These are phyloP conservation scores for Pseudoips prasinana DNA, from an alignment of 2,888 invertebrate genomes.

Conservation along the genomic window DNA sequence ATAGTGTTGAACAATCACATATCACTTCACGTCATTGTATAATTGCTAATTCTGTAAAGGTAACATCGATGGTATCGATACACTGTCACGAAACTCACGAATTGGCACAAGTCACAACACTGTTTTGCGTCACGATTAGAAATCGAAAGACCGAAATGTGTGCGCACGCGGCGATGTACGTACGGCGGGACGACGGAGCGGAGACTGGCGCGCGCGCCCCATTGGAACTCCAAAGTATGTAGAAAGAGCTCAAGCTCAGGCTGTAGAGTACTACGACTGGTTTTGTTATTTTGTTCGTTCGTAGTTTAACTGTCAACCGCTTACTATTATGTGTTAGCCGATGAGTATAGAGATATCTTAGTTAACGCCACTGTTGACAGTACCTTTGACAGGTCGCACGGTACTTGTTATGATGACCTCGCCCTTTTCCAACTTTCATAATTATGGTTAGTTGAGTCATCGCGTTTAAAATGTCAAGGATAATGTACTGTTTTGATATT, in stretches of 20 bases:
- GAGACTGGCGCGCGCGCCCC: constrained; percentile 56
- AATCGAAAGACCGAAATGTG: constrained; percentile 41
- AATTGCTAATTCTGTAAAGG: constrained; percentile 31
- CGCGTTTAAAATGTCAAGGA: constrained; percentile 33
- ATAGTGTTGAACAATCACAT: constrained; percentile 60
- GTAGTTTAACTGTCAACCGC: constrained; percentile 43
- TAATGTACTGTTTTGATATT: constrained; percentile 2
- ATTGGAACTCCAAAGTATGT: constrained; percentile 27
- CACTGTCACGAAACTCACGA: constrained; percentile 46
- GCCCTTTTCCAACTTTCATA: constrained; percentile 34
- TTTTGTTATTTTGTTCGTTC: constrained; percentile 33
- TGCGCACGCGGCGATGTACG: constrained; percentile 47
- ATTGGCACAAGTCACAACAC: constrained; percentile 55
- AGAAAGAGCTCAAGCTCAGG: constrained; percentile 43
- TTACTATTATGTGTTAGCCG: constrained; percentile 50
- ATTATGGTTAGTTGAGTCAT: constrained; percentile 18
- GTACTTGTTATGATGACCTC: constrained; percentile 23
- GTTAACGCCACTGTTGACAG: constrained; percentile 21
- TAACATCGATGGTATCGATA: constrained; percentile 44
- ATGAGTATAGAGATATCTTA: constrained; percentile 34
- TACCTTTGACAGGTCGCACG: constrained; percentile 16
- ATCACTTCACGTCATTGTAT: constrained; percentile 50
- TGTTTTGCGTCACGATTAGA: constrained; percentile 52
- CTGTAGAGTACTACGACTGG: constrained; percentile 60
- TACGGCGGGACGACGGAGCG: constrained; percentile 48